Evolutionary conservation across 1,140 invertebrate genomes (phyloP).

Genomic region (Chrysomallon squamiferum): DNA sequence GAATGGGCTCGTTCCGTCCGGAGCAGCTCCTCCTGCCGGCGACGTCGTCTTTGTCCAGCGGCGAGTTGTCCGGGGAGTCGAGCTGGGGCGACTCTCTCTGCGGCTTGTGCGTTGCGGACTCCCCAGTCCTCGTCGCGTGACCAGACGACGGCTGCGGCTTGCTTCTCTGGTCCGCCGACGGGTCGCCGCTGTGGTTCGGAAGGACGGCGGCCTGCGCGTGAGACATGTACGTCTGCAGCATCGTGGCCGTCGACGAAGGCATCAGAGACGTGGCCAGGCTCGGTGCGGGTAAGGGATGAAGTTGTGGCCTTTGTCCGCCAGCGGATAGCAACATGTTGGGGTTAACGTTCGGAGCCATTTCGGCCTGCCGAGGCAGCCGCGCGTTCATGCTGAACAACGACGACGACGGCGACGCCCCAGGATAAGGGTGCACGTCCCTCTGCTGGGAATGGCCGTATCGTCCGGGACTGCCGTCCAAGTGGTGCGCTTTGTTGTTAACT

Average conservation of each 20-base stretch:
- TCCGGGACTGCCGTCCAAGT: not conserved
- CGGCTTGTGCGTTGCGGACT: not conserved
- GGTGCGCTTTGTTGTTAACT: not conserved
- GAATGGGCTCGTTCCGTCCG: slow-evolving; percentile 56
- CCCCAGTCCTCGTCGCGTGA: not conserved
- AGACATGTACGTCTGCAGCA: slow-evolving; percentile 10
- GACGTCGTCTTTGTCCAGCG: slow-evolving; percentile 5
- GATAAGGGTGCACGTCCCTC: not conserved
- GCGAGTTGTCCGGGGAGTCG: slow-evolving; percentile 1
- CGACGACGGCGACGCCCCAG: not conserved
- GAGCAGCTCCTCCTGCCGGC: slow-evolving; percentile 23
- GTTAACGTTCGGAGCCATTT: not conserved
- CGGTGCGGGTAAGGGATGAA: slow-evolving; percentile 12
- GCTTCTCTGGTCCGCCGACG: slow-evolving; percentile 1
- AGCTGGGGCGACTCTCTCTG: slow-evolving; percentile 1
- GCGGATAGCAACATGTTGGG: slow-evolving; percentile 2
- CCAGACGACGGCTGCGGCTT: not conserved
- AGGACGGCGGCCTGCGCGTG: not conserved
- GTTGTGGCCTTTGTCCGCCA: slow-evolving; percentile 15
- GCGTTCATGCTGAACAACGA: not conserved
- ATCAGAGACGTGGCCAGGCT: slow-evolving; percentile 14
- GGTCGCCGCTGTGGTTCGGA: slow-evolving; percentile 10
- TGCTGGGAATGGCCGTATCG: not conserved
- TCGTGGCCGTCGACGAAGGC: not conserved
- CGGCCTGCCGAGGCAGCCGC: not conserved